Conservation (phyloP, 2,888 invertebrate genomes). For the Plebejus argus region DNA sequence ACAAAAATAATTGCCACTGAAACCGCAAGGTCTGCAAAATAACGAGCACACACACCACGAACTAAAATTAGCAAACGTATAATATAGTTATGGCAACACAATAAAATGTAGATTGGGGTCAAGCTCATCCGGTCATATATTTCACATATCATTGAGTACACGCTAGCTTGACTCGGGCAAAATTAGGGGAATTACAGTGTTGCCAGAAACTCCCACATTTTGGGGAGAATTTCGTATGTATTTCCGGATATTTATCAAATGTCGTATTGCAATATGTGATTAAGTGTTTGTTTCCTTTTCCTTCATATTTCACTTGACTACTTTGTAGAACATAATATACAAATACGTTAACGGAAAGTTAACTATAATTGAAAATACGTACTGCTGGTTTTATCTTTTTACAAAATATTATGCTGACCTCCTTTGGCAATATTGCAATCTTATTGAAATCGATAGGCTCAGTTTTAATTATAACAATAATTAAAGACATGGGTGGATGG, state of each 20-base stretch:
- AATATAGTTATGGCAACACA: constrained; percentile 30
- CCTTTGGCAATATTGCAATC: no score
- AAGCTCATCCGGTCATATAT: constrained; percentile 40
- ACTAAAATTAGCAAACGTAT: constrained; percentile 24
- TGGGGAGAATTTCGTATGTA: constrained; percentile 26
- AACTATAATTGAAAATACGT: background rate
- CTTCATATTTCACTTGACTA: constrained; percentile 1
- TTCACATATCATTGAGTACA: constrained; percentile 44
- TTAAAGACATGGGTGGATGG: no score
- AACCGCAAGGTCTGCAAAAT: background rate
- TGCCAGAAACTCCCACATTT: constrained; percentile 44
- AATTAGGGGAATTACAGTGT: constrained; percentile 48
- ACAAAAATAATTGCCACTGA: background rate
- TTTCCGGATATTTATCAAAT: constrained; percentile 18
- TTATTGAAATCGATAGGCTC: no score
- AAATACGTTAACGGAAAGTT: background rate
- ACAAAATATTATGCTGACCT: no score
- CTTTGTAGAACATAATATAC: background rate
- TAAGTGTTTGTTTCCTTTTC: constrained; percentile 23
- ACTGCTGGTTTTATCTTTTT: background rate
- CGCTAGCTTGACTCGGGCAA: constrained; percentile 47
- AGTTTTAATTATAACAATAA: no score
- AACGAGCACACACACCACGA: constrained; percentile 3
- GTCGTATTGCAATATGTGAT: constrained; percentile 24
- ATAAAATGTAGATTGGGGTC: constrained; percentile 31